Evolutionary conservation across 2,113 vertebrate genomes (phyloP).

Genomic region (Myocastor coypus): DNA sequence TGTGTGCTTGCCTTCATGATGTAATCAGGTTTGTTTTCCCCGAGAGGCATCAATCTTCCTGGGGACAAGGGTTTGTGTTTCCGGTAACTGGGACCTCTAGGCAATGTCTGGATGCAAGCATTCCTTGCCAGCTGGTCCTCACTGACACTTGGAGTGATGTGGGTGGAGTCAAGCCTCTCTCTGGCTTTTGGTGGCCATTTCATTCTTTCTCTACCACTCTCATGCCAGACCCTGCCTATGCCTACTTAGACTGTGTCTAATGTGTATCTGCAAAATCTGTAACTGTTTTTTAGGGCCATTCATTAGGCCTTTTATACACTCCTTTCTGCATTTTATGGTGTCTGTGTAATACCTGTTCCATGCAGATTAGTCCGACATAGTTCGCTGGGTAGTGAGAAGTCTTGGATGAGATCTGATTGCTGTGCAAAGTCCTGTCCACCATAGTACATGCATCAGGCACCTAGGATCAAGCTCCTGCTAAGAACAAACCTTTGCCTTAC

Average conservation of each 20-base stretch:
- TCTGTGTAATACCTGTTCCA: rapidly evolving
- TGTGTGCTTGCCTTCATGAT: rapidly evolving
- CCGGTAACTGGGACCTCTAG: neutral
- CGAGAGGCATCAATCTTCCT: rapidly evolving
- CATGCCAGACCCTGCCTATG: rapidly evolving
- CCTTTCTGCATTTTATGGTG: neutral
- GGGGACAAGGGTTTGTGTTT: neutral
- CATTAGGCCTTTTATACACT: neutral
- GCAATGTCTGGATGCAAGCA: neutral
- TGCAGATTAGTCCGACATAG: rapidly evolving
- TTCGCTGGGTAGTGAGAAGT: neutral
- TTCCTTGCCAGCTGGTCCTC: rapidly evolving
- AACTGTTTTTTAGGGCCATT: neutral
- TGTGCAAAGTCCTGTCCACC: neutral
- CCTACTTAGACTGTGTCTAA: neutral
- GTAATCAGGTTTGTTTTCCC: neutral
- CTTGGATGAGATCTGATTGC: neutral
- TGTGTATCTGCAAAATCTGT: neutral
- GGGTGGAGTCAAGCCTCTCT: neutral
- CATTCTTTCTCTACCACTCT: rapidly evolving
- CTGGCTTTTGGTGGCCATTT: rapidly evolving
- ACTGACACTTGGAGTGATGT: rapidly evolving
- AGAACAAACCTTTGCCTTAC: neutral
- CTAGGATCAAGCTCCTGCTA: neutral
- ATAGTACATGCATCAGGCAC: neutral